Percentiles rank a stretch among this genome's conserved stretches.
Evolutionary conservation across 2,113 vertebrate species (phyloP).

Genomic region (Pholis gunnellus): DNA sequence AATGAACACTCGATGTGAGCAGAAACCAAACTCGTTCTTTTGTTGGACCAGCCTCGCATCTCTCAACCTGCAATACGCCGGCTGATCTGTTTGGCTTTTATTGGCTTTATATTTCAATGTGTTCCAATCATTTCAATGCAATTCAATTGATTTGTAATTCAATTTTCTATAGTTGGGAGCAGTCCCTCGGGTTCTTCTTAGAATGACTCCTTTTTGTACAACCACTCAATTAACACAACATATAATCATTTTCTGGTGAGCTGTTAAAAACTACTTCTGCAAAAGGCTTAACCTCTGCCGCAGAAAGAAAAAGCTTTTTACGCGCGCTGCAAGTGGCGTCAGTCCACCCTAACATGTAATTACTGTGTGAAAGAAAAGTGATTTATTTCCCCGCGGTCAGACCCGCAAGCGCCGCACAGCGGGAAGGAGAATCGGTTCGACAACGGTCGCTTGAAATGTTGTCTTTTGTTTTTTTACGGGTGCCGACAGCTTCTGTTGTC

Average conservation of each 20-base stretch:
- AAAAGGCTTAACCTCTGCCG: constrained; percentile 20
- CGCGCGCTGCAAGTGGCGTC: constrained; percentile 31
- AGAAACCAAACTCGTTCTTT: neutral
- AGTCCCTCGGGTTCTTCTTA: neutral
- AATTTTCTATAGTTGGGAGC: neutral
- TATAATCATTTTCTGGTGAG: constrained; percentile 6
- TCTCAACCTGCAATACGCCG: too few relatives aligned
- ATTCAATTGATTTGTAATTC: neutral
- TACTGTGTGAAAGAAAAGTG: constrained; percentile 57
- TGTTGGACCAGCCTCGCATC: neutral
- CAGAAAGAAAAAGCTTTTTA: constrained; percentile 44
- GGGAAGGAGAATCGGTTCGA: constrained; percentile 55
- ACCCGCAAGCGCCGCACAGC: constrained; percentile 30
- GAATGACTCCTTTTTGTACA: neutral
- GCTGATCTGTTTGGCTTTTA: neutral
- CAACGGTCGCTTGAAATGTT: constrained; percentile 38
- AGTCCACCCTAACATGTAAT: constrained; percentile 62
- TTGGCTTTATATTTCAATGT: neutral
- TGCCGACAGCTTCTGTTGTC: constrained; percentile 40
- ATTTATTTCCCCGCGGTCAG: constrained; percentile 59
- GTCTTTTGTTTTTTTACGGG: constrained; percentile 20
- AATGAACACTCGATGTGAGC: neutral
- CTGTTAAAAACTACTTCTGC: constrained; percentile 10
- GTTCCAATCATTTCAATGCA: neutral
- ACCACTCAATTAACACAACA: neutral